Evolutionary conservation across 2,888 invertebrate genomes (phyloP).

Genomic region (Andrena chrysosceles): DNA sequence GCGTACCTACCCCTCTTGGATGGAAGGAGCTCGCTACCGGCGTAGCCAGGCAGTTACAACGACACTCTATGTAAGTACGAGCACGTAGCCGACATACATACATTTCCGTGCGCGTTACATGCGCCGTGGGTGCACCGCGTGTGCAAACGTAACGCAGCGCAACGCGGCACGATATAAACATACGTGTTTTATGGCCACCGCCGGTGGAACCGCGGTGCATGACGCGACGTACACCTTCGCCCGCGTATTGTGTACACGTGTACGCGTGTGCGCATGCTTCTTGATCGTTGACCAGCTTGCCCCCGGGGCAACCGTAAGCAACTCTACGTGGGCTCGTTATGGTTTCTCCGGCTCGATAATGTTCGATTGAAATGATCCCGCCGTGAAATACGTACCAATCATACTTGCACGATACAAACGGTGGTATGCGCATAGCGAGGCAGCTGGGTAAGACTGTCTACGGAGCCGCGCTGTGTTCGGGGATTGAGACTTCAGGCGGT

Average conservation of each 20-base stretch:
- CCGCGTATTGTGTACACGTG: constrained; percentile 30
- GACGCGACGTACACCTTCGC: constrained; percentile 46
- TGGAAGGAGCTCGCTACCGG: constrained; percentile 25
- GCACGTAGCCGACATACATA: constrained; percentile 49
- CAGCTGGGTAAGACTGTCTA: constrained; percentile 25
- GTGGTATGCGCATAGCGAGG: constrained; percentile 23
- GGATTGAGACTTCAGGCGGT: constrained; percentile 70
- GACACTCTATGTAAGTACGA: constrained; percentile 54
- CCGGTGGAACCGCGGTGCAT: constrained; percentile 47
- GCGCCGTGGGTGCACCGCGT: constrained; percentile 32
- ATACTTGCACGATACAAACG: constrained; percentile 47
- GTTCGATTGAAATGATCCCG: constrained; percentile 77
- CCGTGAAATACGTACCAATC: constrained; percentile 78
- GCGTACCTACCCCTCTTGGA: constrained; percentile 21
- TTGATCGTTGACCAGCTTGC: constrained; percentile 65
- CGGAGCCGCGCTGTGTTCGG: constrained; percentile 22
- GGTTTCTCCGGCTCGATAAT: constrained; percentile 77
- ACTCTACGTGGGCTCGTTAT: constrained; percentile 77
- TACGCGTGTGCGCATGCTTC: constrained; percentile 33
- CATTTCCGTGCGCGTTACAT: constrained; percentile 49
- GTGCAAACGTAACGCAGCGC: constrained; percentile 50
- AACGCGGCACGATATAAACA: constrained; percentile 68
- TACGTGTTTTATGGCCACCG: constrained; percentile 64
- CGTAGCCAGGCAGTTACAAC: constrained; percentile 63
- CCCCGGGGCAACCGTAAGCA: constrained; percentile 62